Percentiles rank a stretch among this genome's conserved stretches.
Conservation (phyloP, 2,888 invertebrate genomes). For the Euzetes globulus region DNA sequence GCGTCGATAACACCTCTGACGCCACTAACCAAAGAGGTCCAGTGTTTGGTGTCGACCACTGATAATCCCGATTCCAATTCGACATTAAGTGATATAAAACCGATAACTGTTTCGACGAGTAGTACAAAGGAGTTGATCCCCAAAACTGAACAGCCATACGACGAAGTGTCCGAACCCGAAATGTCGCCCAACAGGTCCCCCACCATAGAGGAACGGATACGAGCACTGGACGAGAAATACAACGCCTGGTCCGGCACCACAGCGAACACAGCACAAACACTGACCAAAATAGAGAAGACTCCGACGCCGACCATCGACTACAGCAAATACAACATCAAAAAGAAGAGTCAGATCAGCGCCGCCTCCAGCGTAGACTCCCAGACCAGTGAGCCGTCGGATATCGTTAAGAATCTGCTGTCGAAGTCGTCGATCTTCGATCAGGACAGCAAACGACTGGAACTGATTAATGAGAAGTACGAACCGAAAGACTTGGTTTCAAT, state of each 20-base stretch:
- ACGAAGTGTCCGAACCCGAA: conserved; percentile 33
- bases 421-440: conserved; percentile 93
- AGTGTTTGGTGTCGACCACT: conserved; percentile 16
- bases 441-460: conserved; percentile 80
- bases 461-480: conserved; percentile 71
- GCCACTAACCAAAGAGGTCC: neutral
- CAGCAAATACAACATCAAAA: conserved; percentile 47
- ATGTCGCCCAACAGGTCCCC: conserved; percentile 38
- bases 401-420: conserved; percentile 81
- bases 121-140: neutral
- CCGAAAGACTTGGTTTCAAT: conserved; percentile 44
- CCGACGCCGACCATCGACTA: conserved; percentile 43
- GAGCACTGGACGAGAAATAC: conserved; percentile 84
- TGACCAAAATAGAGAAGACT: conserved; percentile 38
- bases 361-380: conserved; percentile 52
- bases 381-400: conserved; percentile 82
- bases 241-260: conserved; percentile 66
- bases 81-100: conserved; percentile 15
- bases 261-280: conserved; percentile 47
- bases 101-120: neutral
- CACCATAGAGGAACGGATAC: conserved; percentile 80
- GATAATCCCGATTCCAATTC: conserved; percentile 25
- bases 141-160: neutral
- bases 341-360: conserved; percentile 42
- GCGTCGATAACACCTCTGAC: neutral